These are phyloP conservation scores for Helobdella robusta DNA, from an alignment of 2,888 invertebrate genomes.

Conservation along the genomic window DNA sequence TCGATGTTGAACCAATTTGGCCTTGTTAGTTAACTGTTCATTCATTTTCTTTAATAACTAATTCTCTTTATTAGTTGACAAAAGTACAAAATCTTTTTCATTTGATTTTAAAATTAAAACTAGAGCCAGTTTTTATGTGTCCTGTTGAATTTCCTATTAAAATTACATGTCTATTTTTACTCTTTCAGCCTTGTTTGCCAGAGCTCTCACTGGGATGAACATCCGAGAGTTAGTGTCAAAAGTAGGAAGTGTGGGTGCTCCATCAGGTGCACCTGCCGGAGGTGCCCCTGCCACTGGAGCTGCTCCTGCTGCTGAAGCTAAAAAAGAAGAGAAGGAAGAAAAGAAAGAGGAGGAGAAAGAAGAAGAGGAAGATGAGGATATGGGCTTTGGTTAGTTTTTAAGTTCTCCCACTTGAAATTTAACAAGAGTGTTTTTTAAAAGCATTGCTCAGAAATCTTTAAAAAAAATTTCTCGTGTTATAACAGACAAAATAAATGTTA, in stretches of 20 bases:
- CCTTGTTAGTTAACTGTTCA: conserved; percentile 57
- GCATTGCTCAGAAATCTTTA: too few relatives aligned
- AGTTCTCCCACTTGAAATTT: too few relatives aligned
- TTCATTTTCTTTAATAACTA: too few relatives aligned
- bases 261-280: conserved; percentile 60
- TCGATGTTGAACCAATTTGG: conserved; percentile 97
- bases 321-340: conserved; percentile 35
- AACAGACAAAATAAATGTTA: too few relatives aligned
- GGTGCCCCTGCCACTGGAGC: conserved; percentile 41
- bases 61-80: too few relatives aligned
- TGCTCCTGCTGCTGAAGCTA: conserved; percentile 43
- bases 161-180: not conserved
- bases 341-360: conserved; percentile 43
- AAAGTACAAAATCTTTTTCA: too few relatives aligned
- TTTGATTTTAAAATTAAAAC: too few relatives aligned
- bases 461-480: too few relatives aligned
- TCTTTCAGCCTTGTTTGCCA: conserved; percentile 67
- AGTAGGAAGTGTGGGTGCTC: conserved; percentile 80
- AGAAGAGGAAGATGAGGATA: conserved; percentile 48
- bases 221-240: conserved; percentile 85
- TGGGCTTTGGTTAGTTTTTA: conserved; percentile 50
- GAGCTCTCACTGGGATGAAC: conserved; percentile 86
- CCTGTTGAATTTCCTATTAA: not conserved
- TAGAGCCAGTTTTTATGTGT: too few relatives aligned
- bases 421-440: too few relatives aligned